Evolutionary conservation across 1,140 invertebrate species (phyloP).

Genomic region (Hermatobates lingyangjiaoensis): DNA sequence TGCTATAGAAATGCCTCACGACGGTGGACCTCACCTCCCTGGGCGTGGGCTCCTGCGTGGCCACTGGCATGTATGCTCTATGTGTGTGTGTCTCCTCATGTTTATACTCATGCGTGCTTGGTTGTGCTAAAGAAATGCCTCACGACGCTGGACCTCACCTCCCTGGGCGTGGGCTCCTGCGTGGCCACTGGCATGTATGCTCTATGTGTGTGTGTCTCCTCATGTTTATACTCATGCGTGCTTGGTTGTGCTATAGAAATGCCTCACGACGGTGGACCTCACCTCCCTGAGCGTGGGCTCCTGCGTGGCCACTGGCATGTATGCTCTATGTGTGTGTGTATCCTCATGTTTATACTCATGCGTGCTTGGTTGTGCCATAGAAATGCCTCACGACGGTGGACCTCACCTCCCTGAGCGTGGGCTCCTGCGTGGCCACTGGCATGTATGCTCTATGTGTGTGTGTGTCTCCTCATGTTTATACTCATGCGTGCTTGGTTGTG

Average conservation of each 20-base stretch:
- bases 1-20: conserved; percentile 67
- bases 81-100: conserved; percentile 81
- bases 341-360: no score
- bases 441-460: no score
- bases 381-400: conserved; percentile 79
- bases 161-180: conserved; percentile 79
- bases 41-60: conserved; percentile 81
- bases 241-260: no score
- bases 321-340: no score
- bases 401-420: conserved; percentile 75
- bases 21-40: conserved; percentile 74
- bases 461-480: no score
- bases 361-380: conserved; percentile 35
- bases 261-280: no score
- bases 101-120: conserved; percentile 76
- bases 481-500: conserved; percentile 18
- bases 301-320: no score
- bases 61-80: conserved; percentile 84
- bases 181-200: conserved; percentile 90
- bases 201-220: no score
- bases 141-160: conserved; percentile 71
- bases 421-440: conserved; percentile 79
- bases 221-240: no score
- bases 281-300: no score
- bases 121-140: conserved; percentile 58